A percentile compares a stretch with the other conserved stretches of the same genome.
Evolutionary conservation across 1,140 invertebrate species (phyloP).

Genomic region (Bombus haemorrhoidalis): DNA sequence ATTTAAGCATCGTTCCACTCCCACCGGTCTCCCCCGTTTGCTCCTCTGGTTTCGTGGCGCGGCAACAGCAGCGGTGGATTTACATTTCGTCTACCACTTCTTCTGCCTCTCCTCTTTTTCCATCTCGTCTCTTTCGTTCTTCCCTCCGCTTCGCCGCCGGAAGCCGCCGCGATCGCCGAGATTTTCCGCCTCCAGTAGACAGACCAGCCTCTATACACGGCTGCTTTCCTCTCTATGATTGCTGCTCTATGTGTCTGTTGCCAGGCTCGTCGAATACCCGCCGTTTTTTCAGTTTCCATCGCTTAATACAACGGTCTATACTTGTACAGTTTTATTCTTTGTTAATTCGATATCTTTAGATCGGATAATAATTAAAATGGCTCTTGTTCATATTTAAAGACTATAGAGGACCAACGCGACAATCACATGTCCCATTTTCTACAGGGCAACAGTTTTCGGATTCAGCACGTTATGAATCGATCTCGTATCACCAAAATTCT

Average conservation of each 20-base stretch:
- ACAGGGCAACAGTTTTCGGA: too few species aligned
- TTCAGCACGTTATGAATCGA: too few species aligned
- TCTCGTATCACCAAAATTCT: too few species aligned
- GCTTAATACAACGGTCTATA: background rate
- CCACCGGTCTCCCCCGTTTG: conserved; percentile 18
- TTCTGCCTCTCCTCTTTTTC: conserved; percentile 41
- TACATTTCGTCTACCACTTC: conserved; percentile 68
- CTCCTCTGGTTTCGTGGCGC: conserved; percentile 5
- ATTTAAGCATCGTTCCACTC: conserved; percentile 71
- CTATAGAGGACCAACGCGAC: too few species aligned
- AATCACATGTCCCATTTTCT: too few species aligned
- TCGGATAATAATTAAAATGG: background rate
- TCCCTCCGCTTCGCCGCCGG: conserved; percentile 30
- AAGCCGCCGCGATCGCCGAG: conserved; percentile 54
- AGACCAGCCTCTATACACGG: conserved; percentile 8
- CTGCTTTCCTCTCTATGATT: background rate
- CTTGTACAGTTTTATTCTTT: background rate
- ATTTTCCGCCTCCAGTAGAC: conserved; percentile 54
- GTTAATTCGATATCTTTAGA: background rate
- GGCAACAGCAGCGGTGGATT: conserved; percentile 55
- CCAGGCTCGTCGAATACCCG: background rate
- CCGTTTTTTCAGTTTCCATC: background rate
- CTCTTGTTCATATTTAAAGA: too few species aligned
- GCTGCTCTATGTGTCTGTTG: conserved; percentile 2
- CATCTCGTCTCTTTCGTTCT: conserved; percentile 33